These are phyloP conservation scores for Myotis lucifugus DNA, from an alignment of 2,113 vertebrate genomes.

Conservation along the genomic window DNA sequence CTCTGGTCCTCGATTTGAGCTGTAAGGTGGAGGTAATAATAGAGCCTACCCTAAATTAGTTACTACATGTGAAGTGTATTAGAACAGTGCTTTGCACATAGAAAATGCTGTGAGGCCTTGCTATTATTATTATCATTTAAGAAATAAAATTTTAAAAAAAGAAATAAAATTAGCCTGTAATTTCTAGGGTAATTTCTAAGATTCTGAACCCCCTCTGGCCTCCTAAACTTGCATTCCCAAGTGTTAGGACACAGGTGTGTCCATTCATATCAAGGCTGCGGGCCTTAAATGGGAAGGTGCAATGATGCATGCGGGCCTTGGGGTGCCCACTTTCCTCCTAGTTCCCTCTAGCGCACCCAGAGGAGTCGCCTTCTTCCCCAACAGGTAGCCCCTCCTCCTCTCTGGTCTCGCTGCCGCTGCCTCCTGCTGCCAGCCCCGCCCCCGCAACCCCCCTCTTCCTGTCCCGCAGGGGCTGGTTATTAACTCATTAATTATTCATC, in stretches of 20 bases:
- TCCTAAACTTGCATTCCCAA: neutral
- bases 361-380: neutral
- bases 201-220: neutral
- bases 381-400: neutral
- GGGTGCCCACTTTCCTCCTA: neutral
- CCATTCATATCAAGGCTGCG: accelerated
- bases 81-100: neutral
- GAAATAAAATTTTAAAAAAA: neutral
- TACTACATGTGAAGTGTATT: neutral
- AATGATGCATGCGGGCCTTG: neutral
- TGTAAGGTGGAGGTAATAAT: neutral
- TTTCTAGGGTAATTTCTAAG: conserved; percentile 5
- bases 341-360: neutral
- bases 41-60: neutral
- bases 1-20: neutral
- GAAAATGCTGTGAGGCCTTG: neutral
- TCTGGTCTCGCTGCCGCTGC: neutral
- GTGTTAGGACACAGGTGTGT: neutral
- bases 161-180: neutral
- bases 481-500: conserved; percentile 83
- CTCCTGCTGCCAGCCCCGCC: neutral
- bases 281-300: neutral
- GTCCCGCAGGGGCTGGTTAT: conserved; percentile 76
- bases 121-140: neutral
- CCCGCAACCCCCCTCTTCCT: neutral